These are phyloP conservation scores for Sicus ferrugineus DNA, from an alignment of 2,888 invertebrate species.

Conservation along the genomic window DNA sequence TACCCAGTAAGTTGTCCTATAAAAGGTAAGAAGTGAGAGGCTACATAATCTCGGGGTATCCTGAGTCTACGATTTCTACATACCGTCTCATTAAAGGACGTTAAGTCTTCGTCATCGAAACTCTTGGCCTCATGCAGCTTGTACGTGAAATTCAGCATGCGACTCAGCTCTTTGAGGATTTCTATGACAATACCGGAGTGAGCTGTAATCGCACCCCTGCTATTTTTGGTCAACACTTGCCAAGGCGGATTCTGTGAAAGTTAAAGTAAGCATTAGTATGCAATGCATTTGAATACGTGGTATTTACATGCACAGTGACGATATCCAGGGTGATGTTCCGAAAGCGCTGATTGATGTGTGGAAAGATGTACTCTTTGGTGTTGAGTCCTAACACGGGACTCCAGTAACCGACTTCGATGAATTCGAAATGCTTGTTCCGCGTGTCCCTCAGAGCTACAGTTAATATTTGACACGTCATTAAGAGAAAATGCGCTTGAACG, in stretches of 20 bases:
- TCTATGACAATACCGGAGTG: slow-evolving; percentile 81
- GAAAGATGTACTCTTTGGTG: slow-evolving; percentile 77
- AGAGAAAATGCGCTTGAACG: neutral
- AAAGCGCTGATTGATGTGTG: slow-evolving; percentile 81
- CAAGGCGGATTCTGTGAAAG: slow-evolving; percentile 83
- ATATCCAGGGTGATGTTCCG: slow-evolving; percentile 77
- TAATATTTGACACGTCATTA: neutral
- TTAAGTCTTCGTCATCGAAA: slow-evolving; percentile 40
- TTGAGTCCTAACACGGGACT: slow-evolving; percentile 74
- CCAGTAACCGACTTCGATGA: slow-evolving; percentile 75
- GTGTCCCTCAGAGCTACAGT: slow-evolving; percentile 39
- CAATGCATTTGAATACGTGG: neutral
- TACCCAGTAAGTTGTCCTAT: slow-evolving; percentile 53
- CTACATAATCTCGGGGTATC: neutral
- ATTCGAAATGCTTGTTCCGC: slow-evolving; percentile 54
- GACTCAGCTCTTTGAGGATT: slow-evolving; percentile 77
- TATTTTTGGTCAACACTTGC: slow-evolving; percentile 75
- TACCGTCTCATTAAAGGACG: slow-evolving; percentile 53
- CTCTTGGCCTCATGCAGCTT: slow-evolving; percentile 51
- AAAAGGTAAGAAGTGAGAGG: slow-evolving; percentile 12
- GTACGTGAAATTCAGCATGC: slow-evolving; percentile 80
- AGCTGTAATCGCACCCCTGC: slow-evolving; percentile 64
- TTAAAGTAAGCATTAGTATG: neutral
- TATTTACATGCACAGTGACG: slow-evolving; percentile 78
- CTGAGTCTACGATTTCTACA: neutral